phyloP scores from a whole-genome alignment of 2,888 invertebrate genomes.

The Bellardia pandia region DNA sequence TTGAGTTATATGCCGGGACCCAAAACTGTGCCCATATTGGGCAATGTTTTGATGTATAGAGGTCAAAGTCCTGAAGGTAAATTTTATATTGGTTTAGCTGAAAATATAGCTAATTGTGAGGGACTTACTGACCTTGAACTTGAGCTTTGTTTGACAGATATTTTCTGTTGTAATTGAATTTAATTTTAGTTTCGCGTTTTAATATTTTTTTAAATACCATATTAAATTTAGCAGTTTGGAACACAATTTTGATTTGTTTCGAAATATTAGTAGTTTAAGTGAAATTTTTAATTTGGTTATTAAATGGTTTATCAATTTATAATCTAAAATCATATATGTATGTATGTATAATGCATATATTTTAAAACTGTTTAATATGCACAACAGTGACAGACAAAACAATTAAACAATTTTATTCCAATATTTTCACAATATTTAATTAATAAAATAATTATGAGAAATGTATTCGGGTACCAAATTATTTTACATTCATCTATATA shows the following conservation, averaged over 20 bases:
- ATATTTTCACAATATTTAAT: too few relatives aligned
- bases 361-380: too few relatives aligned
- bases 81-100: not conserved
- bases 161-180: too few relatives aligned
- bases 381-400: too few relatives aligned
- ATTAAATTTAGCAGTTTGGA: too few relatives aligned
- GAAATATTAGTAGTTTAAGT: not conserved
- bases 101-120: not conserved
- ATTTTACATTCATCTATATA: too few relatives aligned
- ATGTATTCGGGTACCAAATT: not conserved
- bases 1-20: conserved; percentile 78
- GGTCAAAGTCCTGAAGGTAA: conserved; percentile 79
- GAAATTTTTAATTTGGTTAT: too few relatives aligned
- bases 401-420: too few relatives aligned
- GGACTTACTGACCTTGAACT: not conserved
- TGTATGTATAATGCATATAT: too few relatives aligned
- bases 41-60: conserved; percentile 77
- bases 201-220: too few relatives aligned
- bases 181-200: not conserved
- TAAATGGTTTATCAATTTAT: not conserved
- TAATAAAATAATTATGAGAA: not conserved
- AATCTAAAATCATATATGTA: not conserved
- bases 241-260: not conserved
- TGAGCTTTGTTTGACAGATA: not conserved
- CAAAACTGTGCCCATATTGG: conserved; percentile 76